These are phyloP conservation scores for Ceyx melanurus DNA, from an alignment of 2,113 vertebrate genomes.

Conservation along the genomic window DNA sequence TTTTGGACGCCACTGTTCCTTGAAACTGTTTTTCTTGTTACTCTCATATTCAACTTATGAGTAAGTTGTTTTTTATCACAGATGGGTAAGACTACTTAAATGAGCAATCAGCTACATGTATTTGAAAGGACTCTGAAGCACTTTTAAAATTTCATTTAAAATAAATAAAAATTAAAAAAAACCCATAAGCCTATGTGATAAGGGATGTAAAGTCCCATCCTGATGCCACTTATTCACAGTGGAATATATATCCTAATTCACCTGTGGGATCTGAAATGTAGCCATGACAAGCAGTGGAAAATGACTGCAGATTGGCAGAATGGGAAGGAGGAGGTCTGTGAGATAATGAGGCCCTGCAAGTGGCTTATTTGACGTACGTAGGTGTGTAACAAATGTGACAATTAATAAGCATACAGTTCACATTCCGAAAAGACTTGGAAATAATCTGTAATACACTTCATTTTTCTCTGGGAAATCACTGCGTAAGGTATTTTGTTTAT, in stretches of 20 bases:
- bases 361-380: not conserved
- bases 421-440: not conserved
- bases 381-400: not conserved
- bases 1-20: not conserved
- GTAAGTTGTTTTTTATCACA: not conserved
- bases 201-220: not conserved
- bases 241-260: not conserved
- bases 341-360: not conserved
- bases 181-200: accelerated
- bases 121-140: not conserved
- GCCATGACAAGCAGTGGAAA: not conserved
- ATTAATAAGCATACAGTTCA: not conserved
- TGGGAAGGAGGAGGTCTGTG: not conserved
- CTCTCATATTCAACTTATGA: not conserved
- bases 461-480: not conserved
- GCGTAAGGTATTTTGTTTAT: not conserved
- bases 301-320: not conserved
- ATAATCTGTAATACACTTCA: not conserved
- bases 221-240: not conserved
- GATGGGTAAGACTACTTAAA: not conserved
- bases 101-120: not conserved
- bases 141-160: not conserved
- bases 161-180: not conserved
- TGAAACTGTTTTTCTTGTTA: not conserved
- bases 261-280: not conserved